Base-by-base conservation (phyloP, 2,113 vertebrate genomes). In the Motacilla alba region DNA sequence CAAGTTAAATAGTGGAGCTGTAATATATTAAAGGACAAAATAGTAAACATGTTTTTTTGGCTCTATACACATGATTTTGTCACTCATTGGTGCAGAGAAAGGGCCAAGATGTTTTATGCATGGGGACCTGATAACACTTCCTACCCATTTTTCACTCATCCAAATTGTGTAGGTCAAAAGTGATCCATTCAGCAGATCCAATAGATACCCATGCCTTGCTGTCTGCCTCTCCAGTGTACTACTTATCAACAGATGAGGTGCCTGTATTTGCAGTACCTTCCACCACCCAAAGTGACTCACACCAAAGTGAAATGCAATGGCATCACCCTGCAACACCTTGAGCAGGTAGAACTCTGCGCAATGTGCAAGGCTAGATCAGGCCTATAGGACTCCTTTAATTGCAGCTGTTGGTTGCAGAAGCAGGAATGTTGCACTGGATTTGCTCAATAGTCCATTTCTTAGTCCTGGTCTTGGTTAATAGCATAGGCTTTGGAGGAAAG, bases 181-280 rank as follows among this genome's bases (percentile, higher is more conserved):
- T 5, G 30, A 83, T 49, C 55, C 24, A 28, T 52, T 53, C 28
- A 46, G 28, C 37, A 64, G 13, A 41, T 26, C 4, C 8, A 53
- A 33, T 0, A 22, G 27, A 44, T 7, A 33, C 0, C 21, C 6
- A 9, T 4, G 2, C 37, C 70, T 74, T 58, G 13, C 30, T 49
- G 17, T 21, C 50, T 91, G 59, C 37, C 77, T 81, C 11, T 26
- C 2, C 9, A 63, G 15, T 43, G 7, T 3, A 49, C 26, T 23
- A 17, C 19, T 66, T 66, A 41, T 11, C 39, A 52, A 66, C 53
- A 47, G 31, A 8, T 5, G 11, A 0, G 4, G 20, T 31, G 13
- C 6, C 41, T 66, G 7, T 31, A 33, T 86, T 83, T 79, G 33
- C 41, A 41, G 76, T 26, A 73, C 31, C n/a, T 80, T 31, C 53